Conservation (phyloP, 1,140 invertebrate genomes). For the Popillia japonica region DNA sequence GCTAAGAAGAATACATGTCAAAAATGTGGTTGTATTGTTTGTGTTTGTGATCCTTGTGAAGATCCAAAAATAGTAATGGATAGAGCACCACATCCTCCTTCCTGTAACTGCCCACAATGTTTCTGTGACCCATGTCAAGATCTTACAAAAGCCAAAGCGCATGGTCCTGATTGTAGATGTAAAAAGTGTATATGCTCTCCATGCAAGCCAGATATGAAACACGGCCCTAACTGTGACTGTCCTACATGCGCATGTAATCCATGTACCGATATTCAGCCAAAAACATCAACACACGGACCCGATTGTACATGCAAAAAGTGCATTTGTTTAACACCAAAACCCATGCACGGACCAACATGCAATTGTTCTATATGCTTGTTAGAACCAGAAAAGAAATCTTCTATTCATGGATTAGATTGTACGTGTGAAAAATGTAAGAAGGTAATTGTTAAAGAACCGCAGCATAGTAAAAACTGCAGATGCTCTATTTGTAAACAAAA, state of each 20-base stretch:
- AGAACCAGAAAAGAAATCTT: background rate
- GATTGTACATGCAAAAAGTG: constrained; percentile 6
- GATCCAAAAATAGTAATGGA: constrained; percentile 7
- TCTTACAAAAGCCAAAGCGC: background rate
- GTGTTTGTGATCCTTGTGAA: constrained; percentile 20
- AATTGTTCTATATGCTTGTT: too few species aligned
- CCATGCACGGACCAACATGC: background rate
- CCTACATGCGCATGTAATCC: constrained; percentile 29
- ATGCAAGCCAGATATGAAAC: constrained; percentile 13
- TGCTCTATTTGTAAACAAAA: background rate
- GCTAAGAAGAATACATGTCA: background rate
- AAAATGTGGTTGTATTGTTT: background rate
- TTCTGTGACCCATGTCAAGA: constrained; percentile 33
- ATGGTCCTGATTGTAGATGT: background rate
- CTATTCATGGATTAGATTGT: background rate
- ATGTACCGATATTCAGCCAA: background rate
- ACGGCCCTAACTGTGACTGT: constrained; percentile 36
- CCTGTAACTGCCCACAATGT: constrained; percentile 42
- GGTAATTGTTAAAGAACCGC: background rate
- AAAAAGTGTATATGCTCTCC: background rate
- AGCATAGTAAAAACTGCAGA: background rate
- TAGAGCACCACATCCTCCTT: background rate
- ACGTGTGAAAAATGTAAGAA: constrained; percentile 3
- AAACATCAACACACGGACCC: background rate
- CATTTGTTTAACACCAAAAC: background rate